These are phyloP conservation scores for Drosophila willistoni DNA, from an alignment of 1,140 invertebrate genomes.

Conservation along the genomic window DNA sequence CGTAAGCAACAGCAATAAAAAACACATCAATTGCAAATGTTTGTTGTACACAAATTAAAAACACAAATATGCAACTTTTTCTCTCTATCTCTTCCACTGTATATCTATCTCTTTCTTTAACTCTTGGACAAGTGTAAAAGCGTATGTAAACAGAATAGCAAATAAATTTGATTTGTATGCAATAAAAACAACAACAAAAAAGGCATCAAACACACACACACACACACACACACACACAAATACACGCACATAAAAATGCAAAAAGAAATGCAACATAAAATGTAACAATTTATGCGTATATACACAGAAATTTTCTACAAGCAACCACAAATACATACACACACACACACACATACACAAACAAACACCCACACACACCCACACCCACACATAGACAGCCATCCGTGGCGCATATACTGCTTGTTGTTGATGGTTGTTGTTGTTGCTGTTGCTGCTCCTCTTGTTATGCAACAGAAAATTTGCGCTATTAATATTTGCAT, in stretches of 20 bases:
- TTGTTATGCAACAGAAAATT: conserved; percentile 72
- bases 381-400: conserved; percentile 1
- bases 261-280: conserved; percentile 11
- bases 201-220: neutral
- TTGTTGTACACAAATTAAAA: conserved; percentile 37
- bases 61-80: neutral
- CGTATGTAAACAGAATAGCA: conserved; percentile 63
- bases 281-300: conserved; percentile 35
- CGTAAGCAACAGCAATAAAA: neutral
- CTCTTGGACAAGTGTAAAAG: conserved; percentile 41
- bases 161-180: conserved; percentile 68
- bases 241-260: neutral
- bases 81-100: neutral
- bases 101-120: neutral
- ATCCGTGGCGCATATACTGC: conserved; percentile 45
- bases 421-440: conserved; percentile 19
- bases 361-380: neutral
- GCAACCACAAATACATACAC: conserved; percentile 25
- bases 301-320: conserved; percentile 36
- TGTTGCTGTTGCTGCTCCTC: conserved; percentile 5
- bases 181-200: conserved; percentile 31
- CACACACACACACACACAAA: neutral
- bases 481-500: conserved; percentile 79
- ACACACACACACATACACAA: neutral
- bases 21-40: conserved; percentile 56